Base-by-base conservation (phyloP, 2,113 vertebrate species). In the Tenrec ecaudatus region DNA sequence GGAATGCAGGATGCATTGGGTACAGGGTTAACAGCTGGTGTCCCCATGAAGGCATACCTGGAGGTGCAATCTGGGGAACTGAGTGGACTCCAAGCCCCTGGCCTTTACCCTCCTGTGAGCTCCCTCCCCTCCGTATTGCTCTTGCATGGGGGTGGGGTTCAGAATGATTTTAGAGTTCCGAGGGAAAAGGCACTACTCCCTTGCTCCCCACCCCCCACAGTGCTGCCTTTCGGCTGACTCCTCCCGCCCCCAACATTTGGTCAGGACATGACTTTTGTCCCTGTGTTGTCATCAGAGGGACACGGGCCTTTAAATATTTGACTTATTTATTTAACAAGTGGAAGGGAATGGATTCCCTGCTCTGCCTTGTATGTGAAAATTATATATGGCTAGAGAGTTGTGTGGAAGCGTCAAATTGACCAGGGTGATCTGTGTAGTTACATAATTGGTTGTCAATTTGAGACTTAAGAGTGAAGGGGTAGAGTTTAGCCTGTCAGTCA, bases 271-370 rank as follows among this genome's bases (percentile, higher is more conserved):
- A 86, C 85, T 86, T 53, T 53, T 86, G 64, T 77, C 60, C 58
- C 40, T 92, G 43, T 71, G 84, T 92, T 47, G 36, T 79, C 85
- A 43, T 89, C 92, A 77, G 0, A 73, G 85, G 88, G 83, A 77
- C 6, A 58, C 22, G 11, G 88, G 81, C 91, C 92, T 95, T 95
- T 96, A 95, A 95, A 93, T 94, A 90, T 89, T 96, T 97, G 96
- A 97, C 43, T 97, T 97, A 97, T 96, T 97, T 96, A 97, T 96
- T 97, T 96, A 92, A 92, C 83, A 66, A 88, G 40, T 40, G 82
- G 77, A 93, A 90, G 60, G 78, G 86, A 82, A 33, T 82, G 81
- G 2, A 4, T 88, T 75, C 73, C 94, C 80, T 79, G 57, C 76
- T 73, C 58, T 91, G 64, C 83, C 71, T 25, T 43, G 53, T 69